Conservation (phyloP, 2,113 vertebrate species). For the Sinosuthora webbiana region DNA sequence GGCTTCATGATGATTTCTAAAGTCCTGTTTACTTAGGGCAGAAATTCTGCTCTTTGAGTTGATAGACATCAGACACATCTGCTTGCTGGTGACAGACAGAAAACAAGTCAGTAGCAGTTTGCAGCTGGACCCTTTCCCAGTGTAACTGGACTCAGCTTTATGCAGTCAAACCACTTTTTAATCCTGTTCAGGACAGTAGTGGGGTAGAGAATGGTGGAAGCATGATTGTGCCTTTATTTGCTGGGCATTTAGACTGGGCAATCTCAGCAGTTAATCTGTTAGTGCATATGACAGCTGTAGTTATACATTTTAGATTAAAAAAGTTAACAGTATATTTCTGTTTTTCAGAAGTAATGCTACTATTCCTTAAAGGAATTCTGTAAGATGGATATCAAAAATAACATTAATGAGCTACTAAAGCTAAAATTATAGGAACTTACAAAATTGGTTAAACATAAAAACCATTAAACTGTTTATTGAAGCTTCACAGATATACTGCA, state of each 20-base stretch:
- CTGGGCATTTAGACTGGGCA: background rate
- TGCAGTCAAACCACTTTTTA: background rate
- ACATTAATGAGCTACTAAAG: constrained; percentile 84
- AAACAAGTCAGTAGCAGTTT: background rate
- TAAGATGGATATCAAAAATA: constrained; percentile 82
- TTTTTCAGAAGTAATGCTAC: constrained; percentile 50
- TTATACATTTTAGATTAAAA: background rate
- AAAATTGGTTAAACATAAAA: constrained; percentile 86
- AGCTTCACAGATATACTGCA: constrained; percentile 84
- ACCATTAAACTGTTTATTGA: constrained; percentile 86
- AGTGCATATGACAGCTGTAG: background rate
- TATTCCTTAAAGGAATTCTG: constrained; percentile 66
- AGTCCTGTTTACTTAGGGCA: background rate
- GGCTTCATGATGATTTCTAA: background rate
- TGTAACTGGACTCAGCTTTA: background rate
- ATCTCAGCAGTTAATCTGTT: background rate
- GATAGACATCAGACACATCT: background rate
- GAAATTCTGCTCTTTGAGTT: background rate
- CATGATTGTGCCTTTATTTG: background rate
- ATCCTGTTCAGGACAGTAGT: background rate
- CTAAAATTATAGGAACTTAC: constrained; percentile 83
- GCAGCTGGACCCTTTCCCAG: background rate
- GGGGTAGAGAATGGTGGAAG: background rate
- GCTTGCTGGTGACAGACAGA: background rate
- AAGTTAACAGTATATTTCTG: constrained; percentile 48